These are phyloP conservation scores for Shinisaurus crocodilurus DNA, from an alignment of 2,113 vertebrate genomes.

Conservation along the genomic window DNA sequence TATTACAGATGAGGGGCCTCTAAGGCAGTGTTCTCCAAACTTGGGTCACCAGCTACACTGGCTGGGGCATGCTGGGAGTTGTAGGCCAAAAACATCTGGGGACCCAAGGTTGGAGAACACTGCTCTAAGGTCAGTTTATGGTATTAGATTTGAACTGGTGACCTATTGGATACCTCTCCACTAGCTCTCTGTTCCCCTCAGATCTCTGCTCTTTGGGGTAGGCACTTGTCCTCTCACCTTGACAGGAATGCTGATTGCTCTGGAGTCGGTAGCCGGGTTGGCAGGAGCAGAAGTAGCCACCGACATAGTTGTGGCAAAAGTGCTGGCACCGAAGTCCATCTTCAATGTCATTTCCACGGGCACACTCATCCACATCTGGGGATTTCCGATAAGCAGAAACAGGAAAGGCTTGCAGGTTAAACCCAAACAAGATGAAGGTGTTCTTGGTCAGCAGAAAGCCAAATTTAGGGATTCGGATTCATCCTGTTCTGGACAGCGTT, in stretches of 20 bases:
- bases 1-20: too few species aligned
- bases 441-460: too few species aligned
- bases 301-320: conserved; percentile 91
- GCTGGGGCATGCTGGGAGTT: too few species aligned
- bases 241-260: conserved; percentile 81
- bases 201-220: not conserved
- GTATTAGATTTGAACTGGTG: fast-evolving
- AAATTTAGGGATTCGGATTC: too few species aligned
- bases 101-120: too few species aligned
- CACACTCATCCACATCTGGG: conserved; percentile 80
- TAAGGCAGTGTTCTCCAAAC: too few species aligned
- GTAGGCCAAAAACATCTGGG: too few species aligned
- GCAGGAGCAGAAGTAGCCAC: conserved; percentile 92
- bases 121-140: not conserved
- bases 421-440: too few species aligned
- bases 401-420: not conserved
- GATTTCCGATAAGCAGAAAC: not conserved
- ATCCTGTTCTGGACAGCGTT: too few species aligned
- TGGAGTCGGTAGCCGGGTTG: conserved; percentile 84
- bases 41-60: too few species aligned
- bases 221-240: conserved; percentile 70
- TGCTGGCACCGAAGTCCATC: conserved; percentile 81
- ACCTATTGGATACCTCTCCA: not conserved
- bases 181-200: not conserved
- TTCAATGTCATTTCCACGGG: conserved; percentile 18